Conservation (phyloP, 2,797 vertebrate species). For the Tiaroga cobitis region DNA sequence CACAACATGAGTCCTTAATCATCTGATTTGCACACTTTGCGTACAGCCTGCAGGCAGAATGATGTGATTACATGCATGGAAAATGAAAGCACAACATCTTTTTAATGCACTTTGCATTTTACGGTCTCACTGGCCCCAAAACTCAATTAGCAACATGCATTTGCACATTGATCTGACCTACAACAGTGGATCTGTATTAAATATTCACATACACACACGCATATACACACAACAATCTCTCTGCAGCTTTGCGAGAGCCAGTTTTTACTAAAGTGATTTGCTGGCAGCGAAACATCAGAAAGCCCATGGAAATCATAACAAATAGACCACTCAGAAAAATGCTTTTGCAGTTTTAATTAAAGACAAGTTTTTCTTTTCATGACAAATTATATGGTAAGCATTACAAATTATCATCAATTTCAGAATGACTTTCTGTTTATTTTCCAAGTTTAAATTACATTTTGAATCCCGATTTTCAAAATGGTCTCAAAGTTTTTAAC, state of each 20-base stretch:
- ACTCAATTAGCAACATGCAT: constrained; percentile 29
- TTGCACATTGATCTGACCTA: constrained; percentile 37
- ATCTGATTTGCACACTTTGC: constrained; percentile 8
- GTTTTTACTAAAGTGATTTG: constrained; percentile 16
- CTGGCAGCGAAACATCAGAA: background rate
- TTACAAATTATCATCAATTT: background rate
- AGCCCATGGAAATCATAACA: background rate
- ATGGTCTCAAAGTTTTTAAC: background rate
- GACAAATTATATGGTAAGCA: background rate
- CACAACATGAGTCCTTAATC: background rate
- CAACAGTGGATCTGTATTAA: constrained; percentile 32
- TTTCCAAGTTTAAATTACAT: background rate
- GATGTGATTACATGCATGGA: constrained; percentile 25
- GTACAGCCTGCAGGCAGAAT: background rate
- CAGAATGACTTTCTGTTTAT: background rate
- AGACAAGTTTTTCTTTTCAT: background rate
- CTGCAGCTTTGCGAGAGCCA: background rate
- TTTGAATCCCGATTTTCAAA: background rate
- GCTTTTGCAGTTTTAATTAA: constrained; percentile 5
- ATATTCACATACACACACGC: constrained; percentile 15
- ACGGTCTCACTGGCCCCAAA: background rate
- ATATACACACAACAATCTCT: background rate
- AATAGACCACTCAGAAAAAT: background rate
- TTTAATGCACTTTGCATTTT: background rate
- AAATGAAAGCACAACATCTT: constrained; percentile 15